These are phyloP conservation scores for Leucophora obtusa DNA, from an alignment of 2,888 invertebrate genomes.

Conservation along the genomic window DNA sequence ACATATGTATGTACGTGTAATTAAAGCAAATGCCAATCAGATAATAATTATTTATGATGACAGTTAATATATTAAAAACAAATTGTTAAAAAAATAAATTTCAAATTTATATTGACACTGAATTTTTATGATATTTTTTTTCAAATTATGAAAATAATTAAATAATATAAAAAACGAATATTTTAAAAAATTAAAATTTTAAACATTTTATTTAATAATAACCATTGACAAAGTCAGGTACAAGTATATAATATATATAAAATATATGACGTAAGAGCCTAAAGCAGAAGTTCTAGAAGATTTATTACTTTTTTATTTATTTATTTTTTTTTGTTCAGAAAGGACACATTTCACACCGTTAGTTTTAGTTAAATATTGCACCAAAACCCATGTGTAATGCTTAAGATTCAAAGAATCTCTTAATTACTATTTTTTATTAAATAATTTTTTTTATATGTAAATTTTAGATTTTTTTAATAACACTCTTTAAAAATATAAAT, in stretches of 20 bases:
- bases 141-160: neutral
- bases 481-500: slow-evolving; percentile 9
- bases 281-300: slow-evolving; percentile 37
- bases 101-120: slow-evolving; percentile 43
- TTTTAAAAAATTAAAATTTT: slow-evolving; percentile 7
- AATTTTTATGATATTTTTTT: slow-evolving; percentile 29
- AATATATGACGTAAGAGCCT: slow-evolving; percentile 49
- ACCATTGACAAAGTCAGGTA: neutral
- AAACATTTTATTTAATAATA: neutral
- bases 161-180: neutral
- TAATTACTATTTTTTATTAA: neutral
- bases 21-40: slow-evolving; percentile 57
- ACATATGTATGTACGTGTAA: too few species aligned
- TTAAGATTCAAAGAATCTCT: neutral
- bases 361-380: slow-evolving; percentile 12
- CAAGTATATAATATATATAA: neutral
- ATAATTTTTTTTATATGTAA: slow-evolving; percentile 1
- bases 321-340: neutral
- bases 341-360: neutral
- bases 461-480: slow-evolving; percentile 10
- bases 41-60: slow-evolving; percentile 60
- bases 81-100: slow-evolving; percentile 27
- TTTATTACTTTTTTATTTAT: slow-evolving; percentile 34
- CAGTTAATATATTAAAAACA: slow-evolving; percentile 37
- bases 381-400: slow-evolving; percentile 1